Base-by-base conservation (phyloP, 2,113 vertebrate genomes). In the Rhinogobius similis region DNA sequence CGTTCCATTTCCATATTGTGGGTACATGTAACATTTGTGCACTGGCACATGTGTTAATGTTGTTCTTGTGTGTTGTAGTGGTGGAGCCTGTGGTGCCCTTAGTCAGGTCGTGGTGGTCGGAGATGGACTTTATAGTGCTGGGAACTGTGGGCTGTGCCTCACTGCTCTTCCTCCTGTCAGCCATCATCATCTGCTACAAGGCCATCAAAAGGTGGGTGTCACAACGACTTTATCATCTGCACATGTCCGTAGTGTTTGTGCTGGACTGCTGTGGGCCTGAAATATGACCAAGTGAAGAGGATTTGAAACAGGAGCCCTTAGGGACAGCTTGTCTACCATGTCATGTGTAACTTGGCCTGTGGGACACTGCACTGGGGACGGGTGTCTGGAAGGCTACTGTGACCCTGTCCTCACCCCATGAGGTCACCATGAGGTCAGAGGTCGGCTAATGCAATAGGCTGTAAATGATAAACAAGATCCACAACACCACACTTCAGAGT, bases 111-210 rank as follows among this genome's bases (percentile, higher is more conserved):
- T 99, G 96, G 96, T 96, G 96, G 96, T 94, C 92, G 48, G 95
- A 96, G 87, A 92, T 96, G 58, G 95, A 96, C 86, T 90, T 96
- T 81, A 78, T 95, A 83, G 94, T 96, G 72, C 82, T 95, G 59
- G 90, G 95, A 29, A 96, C 96, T 0, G 95, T 96, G 72, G 93
- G 95, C 77, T 96, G 95, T 3, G 83, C 94, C 82, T 95, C 95
- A 38, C 86, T 94, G 64, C 91, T 96, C 78, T 95, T 99, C 76
- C 95, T 99, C 77, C 92, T 96, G 21, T 86, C 97, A 89, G 94
- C 95, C 77, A 93, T 96, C 91, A 96, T 98, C 92, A 96, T 98
- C 91, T 99, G 96, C 92, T 99, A 98, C 94, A 99, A 99, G 93
- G 96, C 97, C 92, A 98, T 99, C 89, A 99, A 99, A 90, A 96